Evolutionary conservation across 92 coral and sea anemone genomes (phyloP).

Genomic region (Palythoa caribaeorum): DNA sequence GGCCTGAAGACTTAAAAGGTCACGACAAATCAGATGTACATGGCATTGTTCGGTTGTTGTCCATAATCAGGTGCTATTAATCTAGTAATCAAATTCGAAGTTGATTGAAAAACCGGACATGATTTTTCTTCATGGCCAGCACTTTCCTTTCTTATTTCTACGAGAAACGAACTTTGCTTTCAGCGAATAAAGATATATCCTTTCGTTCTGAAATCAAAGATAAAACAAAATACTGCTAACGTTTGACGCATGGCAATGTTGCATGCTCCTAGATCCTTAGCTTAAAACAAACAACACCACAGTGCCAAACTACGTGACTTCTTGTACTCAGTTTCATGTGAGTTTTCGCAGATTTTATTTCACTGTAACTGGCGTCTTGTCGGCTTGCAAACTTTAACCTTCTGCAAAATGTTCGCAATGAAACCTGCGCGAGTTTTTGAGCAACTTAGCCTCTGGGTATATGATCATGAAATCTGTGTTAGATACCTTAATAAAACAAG

Average conservation of each 20-base stretch:
- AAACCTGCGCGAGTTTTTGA: not conserved
- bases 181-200: not conserved
- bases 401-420: not conserved
- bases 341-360: not conserved
- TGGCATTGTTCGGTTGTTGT: not conserved
- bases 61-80: conserved; percentile 9
- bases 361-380: not conserved
- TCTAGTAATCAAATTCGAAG: conserved; percentile 14
- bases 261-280: not conserved
- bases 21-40: conserved; percentile 2
- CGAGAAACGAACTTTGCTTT: not conserved
- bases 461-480: not conserved
- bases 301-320: not conserved
- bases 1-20: conserved; percentile 22
- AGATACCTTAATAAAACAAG: not conserved
- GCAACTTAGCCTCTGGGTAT: not conserved
- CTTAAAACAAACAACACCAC: not conserved
- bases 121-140: not conserved
- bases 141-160: not conserved
- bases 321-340: not conserved
- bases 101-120: not conserved
- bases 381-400: not conserved
- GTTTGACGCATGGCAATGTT: not conserved
- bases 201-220: not conserved
- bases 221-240: not conserved